Evolutionary conservation across 2,888 invertebrate genomes (phyloP).

Genomic region (Thalpophila matura): DNA sequence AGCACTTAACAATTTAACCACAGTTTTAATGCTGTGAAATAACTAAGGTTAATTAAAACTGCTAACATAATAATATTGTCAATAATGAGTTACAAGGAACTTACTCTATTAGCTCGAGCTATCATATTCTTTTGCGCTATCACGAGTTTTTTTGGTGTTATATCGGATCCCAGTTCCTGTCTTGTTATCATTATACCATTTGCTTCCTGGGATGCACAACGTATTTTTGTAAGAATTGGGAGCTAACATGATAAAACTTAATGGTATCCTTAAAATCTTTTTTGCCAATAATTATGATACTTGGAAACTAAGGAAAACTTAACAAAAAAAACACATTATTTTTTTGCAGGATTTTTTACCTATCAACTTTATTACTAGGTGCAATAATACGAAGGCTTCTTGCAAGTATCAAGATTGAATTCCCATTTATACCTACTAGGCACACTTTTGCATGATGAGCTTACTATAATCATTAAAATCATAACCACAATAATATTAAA

Average conservation of each 20-base stretch:
- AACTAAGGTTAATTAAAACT: not conserved
- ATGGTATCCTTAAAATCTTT: too few species aligned
- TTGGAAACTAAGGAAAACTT: not conserved
- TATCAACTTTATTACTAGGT: too few species aligned
- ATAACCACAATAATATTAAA: too few species aligned
- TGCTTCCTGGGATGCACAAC: conserved; percentile 74
- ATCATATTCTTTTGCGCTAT: conserved; percentile 90
- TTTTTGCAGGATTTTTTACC: too few species aligned
- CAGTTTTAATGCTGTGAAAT: too few species aligned
- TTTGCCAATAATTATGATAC: not conserved
- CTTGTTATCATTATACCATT: conserved; percentile 94
- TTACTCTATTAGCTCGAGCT: conserved; percentile 85
- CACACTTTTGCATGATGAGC: too few species aligned
- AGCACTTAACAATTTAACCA: not conserved
- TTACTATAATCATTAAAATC: too few species aligned
- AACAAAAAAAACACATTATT: conserved; percentile 45
- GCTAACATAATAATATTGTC: not conserved
- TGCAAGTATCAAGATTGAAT: too few species aligned
- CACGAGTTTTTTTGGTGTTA: conserved; percentile 87
- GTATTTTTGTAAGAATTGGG: not conserved
- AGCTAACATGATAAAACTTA: not conserved
- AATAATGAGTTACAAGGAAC: not conserved
- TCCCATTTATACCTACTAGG: too few species aligned
- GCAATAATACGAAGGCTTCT: too few species aligned
- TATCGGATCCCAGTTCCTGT: conserved; percentile 87